Evolutionary conservation across 2,113 vertebrate species (phyloP).

Genomic region (Melanerpes aurifrons): DNA sequence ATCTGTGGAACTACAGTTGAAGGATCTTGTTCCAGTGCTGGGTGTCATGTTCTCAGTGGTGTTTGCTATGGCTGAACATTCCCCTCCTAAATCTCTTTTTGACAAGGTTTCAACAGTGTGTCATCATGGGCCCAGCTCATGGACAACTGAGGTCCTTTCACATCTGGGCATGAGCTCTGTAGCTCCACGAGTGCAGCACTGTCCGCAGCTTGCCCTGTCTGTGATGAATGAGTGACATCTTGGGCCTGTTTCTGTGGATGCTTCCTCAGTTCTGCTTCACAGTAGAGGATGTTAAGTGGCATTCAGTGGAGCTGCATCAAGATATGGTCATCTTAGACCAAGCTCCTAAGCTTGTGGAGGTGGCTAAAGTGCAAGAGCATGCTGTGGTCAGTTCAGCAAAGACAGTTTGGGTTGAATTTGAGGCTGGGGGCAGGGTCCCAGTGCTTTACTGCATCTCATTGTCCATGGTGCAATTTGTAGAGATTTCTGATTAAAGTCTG

Average conservation of each 20-base stretch:
- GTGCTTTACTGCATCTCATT: background rate
- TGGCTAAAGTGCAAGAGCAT: background rate
- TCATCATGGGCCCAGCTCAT: background rate
- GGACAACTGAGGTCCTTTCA: background rate
- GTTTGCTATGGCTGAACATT: background rate
- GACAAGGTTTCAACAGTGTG: background rate
- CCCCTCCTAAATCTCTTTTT: background rate
- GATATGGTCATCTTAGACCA: background rate
- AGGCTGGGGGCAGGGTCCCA: background rate
- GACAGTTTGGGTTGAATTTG: background rate
- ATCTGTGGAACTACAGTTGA: background rate
- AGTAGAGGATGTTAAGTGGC: background rate
- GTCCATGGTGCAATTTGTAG: background rate
- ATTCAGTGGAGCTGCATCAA: background rate
- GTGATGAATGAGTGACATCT: background rate
- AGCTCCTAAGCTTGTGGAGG: background rate
- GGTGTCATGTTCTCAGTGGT: background rate
- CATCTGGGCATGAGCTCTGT: background rate
- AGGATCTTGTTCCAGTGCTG: background rate
- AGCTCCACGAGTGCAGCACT: background rate
- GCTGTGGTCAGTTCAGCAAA: background rate
- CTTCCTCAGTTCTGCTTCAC: background rate
- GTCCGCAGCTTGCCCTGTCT: background rate
- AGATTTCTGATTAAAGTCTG: background rate
- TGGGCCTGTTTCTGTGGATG: background rate